These are phyloP conservation scores for Chymomyza costata DNA, from an alignment of 1,140 invertebrate species.

Conservation along the genomic window DNA sequence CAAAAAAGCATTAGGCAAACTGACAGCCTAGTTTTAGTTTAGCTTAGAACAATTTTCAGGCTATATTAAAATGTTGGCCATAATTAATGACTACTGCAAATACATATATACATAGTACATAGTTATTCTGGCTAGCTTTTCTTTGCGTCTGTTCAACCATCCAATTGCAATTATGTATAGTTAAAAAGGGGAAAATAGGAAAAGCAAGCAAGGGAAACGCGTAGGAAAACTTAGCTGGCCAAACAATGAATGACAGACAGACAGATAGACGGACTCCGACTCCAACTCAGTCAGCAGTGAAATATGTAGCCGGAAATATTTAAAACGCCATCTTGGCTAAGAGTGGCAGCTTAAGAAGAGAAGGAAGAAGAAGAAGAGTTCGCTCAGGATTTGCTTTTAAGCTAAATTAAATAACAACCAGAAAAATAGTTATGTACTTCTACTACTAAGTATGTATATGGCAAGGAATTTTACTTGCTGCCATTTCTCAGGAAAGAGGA, in stretches of 20 bases:
- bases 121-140: slow-evolving; percentile 28
- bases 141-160: not conserved
- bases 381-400: slow-evolving; percentile 33
- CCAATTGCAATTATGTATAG: slow-evolving; percentile 39
- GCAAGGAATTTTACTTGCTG: too few species aligned
- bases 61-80: slow-evolving; percentile 57
- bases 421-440: slow-evolving; percentile 3
- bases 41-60: slow-evolving; percentile 13
- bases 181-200: too few species aligned
- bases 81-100: slow-evolving; percentile 67
- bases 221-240: too few species aligned
- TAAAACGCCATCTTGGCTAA: slow-evolving; percentile 38
- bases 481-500: too few species aligned
- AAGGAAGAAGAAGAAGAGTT: slow-evolving; percentile 22
- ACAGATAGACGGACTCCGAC: too few species aligned
- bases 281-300: slow-evolving; percentile 33
- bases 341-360: slow-evolving; percentile 22
- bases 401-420: slow-evolving; percentile 62
- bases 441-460: slow-evolving; percentile 10
- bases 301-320: slow-evolving; percentile 63
- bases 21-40: slow-evolving; percentile 31
- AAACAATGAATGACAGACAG: slow-evolving; percentile 56
- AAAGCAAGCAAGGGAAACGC: too few species aligned
- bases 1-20: slow-evolving; percentile 50
- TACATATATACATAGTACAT: too few species aligned